Evolutionary conservation across 2,797 vertebrate species (phyloP), one percentile per base, ranked within the genome.

Genomic region (Diplodus puntazzo): DNA sequence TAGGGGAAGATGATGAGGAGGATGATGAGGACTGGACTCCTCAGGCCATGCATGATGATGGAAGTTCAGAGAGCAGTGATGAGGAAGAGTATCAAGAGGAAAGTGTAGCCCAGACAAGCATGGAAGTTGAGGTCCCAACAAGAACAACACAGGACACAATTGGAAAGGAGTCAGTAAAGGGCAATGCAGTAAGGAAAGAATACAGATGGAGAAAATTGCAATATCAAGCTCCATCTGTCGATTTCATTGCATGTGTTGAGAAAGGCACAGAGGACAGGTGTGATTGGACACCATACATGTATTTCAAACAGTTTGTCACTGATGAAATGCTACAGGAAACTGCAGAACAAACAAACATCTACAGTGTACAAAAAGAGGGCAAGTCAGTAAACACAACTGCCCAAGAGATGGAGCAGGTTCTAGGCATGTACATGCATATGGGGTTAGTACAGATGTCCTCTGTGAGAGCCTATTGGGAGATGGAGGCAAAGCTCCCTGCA

Each of bases 271-370:
- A 25, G 25, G 23, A 55, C 23, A 55, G 25, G 25, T 25, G 25
- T 25, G 25, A 25, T 3, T 25, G 25, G 25, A 25, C 60, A 70
- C 75, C 42, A 30, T 64, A 42, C 39, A 53, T 73, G 69, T 49
- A 50, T 59, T 58, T 50, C 25, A 74, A 74, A 64, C 1, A 65
- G 13, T 61, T 25, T 25, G 52, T 48, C 1, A 65, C 13, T 55
- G 60, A 69, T 6, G n/a, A 69, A 21, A 80, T 69, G 71, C 20
- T 71, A 50, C 61, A 55, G 49, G 30, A 52, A 52, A 50, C 70
- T 67, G 67, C 72, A 85, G 65, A 85, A 62, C 27, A 85, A 59
- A 87, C 70, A 59, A 84, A 83, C 59, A 4, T 69, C n/a, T 74
- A 73, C 70, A 81, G 81, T 74, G 69, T 85, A 12, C 78, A 85